Evolutionary conservation across 2,113 vertebrate genomes (phyloP), one percentile per base, ranked within the genome.

Genomic region (Myocastor coypus): DNA sequence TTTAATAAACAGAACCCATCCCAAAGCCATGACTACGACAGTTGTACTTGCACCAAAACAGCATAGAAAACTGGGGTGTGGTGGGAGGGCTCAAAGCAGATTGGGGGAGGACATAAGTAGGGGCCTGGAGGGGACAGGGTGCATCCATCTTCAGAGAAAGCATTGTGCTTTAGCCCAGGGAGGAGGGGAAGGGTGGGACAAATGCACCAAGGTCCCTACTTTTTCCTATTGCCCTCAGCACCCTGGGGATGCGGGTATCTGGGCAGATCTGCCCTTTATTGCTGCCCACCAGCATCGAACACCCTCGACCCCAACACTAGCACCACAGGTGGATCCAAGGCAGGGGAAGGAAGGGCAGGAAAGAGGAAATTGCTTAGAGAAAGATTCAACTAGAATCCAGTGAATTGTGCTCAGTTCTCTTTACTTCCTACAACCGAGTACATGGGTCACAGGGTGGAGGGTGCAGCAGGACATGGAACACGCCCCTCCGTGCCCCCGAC

Each of bases 1-100:
- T 99, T 99, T 99, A 99, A 99, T 99, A 98, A 99, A 99, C 99
- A 99, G 98, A 98, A 99, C 98, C 98, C 98, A 99, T 99, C 99
- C 97, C 99, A 97, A 99, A 99, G 99, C 99, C 99, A 99, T 98
- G 99, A 97, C 97, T 96, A 97, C 73, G 94, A 98, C 97, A 97
- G 97, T 93, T 97, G 97, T 96, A 96, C 97, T 97, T 92, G 97
- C 97, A 97, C 97, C 97, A 96, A 97, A 97, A 97, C 97, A 97
- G 97, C 97, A 97, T 96, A 97, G 97, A 98, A 97, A 97, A 97
- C 95, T 89, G 75, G 87, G 93, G 89, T 96, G 94, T 92, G 89
- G 94, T 87, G 82, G 95, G 92, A 93, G 95, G 94, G 88, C 93
- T 97, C 86, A 40, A 94, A 96, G 97, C 96, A 87, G 92, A 84